Evolutionary conservation across 2,888 invertebrate genomes (phyloP).

Genomic region (Dexiosoma caninum): DNA sequence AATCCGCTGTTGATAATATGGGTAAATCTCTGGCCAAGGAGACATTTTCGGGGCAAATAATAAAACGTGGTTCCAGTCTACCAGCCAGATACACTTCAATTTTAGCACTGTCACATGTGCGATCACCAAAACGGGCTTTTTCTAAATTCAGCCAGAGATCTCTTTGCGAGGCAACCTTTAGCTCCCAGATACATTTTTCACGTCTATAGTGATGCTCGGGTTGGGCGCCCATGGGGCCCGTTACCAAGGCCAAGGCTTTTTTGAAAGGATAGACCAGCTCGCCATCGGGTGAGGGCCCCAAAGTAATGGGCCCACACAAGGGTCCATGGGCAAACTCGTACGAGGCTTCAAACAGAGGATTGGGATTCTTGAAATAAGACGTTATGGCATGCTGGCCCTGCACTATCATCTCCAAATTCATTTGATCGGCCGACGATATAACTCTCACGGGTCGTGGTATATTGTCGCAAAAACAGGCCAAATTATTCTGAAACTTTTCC

Average conservation of each 20-base stretch:
- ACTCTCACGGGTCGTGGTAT: slow-evolving; percentile 82
- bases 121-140: slow-evolving; percentile 89
- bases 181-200: slow-evolving; percentile 89
- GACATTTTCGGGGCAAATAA: slow-evolving; percentile 91
- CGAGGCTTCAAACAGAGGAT: slow-evolving; percentile 89
- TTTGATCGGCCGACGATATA: slow-evolving; percentile 87
- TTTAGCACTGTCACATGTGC: slow-evolving; percentile 91
- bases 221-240: slow-evolving; percentile 73
- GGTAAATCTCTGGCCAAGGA: slow-evolving; percentile 88
- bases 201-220: slow-evolving; percentile 76
- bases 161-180: slow-evolving; percentile 88
- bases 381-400: slow-evolving; percentile 91
- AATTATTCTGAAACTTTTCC: slow-evolving; percentile 82
- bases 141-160: slow-evolving; percentile 93
- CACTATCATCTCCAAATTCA: slow-evolving; percentile 89
- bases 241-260: slow-evolving; percentile 83
- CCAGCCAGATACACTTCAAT: slow-evolving; percentile 89
- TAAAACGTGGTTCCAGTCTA: slow-evolving; percentile 85
- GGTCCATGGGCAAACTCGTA: slow-evolving; percentile 95
- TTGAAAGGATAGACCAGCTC: slow-evolving; percentile 92
- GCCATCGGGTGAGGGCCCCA: slow-evolving; percentile 89
- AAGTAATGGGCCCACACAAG: slow-evolving; percentile 89
- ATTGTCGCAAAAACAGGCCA: slow-evolving; percentile 86
- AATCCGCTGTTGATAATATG: slow-evolving; percentile 87
- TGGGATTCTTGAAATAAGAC: slow-evolving; percentile 91